phyloP scores from a whole-genome alignment of 2,113 vertebrate genomes.

The Melanostigma gelatinosum region DNA sequence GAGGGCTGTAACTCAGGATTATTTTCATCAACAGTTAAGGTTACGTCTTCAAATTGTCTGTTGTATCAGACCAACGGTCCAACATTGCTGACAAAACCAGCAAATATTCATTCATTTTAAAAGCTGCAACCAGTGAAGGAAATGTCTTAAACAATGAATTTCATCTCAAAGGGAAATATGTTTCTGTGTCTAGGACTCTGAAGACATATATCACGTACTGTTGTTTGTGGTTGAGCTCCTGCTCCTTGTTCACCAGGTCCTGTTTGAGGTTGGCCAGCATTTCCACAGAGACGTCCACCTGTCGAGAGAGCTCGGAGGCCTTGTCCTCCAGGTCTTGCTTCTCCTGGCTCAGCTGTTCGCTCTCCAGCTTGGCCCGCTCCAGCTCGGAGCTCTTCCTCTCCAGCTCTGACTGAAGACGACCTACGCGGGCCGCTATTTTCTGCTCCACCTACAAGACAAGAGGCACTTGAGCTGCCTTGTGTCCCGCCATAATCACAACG shows the following conservation, averaged over 20 bases:
- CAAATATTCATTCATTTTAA: neutral
- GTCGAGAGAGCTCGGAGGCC: constrained; percentile 92
- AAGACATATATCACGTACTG: constrained; percentile 86
- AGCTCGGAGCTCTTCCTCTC: constrained; percentile 95
- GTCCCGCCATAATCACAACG: neutral
- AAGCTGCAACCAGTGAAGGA: neutral
- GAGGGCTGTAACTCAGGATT: neutral
- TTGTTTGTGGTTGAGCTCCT: constrained; percentile 95
- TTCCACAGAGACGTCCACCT: constrained; percentile 98
- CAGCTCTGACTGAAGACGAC: constrained; percentile 94
- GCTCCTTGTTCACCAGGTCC: constrained; percentile 97
- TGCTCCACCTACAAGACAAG: constrained; percentile 88
- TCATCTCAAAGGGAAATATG: neutral
- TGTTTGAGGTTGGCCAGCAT: constrained; percentile 98
- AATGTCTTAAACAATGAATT: neutral
- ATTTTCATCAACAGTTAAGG: neutral
- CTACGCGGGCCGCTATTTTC: constrained; percentile 95
- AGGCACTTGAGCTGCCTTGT: constrained; percentile 13
- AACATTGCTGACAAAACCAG: neutral
- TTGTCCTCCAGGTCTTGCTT: constrained; percentile 97
- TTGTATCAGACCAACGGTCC: neutral
- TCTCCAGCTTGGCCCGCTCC: constrained; percentile 95
- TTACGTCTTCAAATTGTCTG: neutral
- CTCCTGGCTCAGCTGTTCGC: constrained; percentile 90
- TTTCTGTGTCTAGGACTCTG: neutral